These are phyloP conservation scores for Clivina fossor DNA, from an alignment of 2,888 invertebrate genomes.

Conservation along the genomic window DNA sequence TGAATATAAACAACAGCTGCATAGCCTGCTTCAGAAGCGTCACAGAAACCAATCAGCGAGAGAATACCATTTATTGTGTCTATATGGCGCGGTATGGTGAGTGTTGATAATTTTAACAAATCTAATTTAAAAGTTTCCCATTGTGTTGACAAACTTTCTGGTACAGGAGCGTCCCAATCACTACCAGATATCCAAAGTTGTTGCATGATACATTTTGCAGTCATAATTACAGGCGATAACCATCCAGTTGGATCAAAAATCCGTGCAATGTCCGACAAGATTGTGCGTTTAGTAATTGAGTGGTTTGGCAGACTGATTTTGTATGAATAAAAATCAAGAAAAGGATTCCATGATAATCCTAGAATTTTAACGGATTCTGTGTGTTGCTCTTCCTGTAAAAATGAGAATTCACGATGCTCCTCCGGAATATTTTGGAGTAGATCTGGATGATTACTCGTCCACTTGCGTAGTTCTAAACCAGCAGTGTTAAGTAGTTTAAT, in stretches of 20 bases:
- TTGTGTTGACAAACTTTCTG: too few relatives aligned
- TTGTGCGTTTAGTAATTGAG: slow-evolving; percentile 38
- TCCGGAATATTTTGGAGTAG: background rate
- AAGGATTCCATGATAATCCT: slow-evolving; percentile 4
- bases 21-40: too few relatives aligned
- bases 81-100: too few relatives aligned
- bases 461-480: slow-evolving; percentile 3
- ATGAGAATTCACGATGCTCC: background rate
- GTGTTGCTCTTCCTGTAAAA: background rate
- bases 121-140: too few relatives aligned
- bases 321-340: background rate
- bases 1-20: too few relatives aligned
- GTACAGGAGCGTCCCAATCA: background rate
- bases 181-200: background rate
- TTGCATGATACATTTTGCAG: slow-evolving; percentile 38
- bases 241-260: slow-evolving; percentile 37
- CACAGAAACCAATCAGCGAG: too few relatives aligned
- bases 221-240: slow-evolving; percentile 29
- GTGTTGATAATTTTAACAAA: too few relatives aligned
- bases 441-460: slow-evolving; percentile 2
- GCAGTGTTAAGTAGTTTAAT: background rate
- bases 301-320: background rate
- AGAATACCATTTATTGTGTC: too few relatives aligned
- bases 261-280: slow-evolving; percentile 34
- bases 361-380: background rate